These are phyloP conservation scores for Nemotelus pantherinus DNA, from an alignment of 2,888 invertebrate species.

Conservation along the genomic window DNA sequence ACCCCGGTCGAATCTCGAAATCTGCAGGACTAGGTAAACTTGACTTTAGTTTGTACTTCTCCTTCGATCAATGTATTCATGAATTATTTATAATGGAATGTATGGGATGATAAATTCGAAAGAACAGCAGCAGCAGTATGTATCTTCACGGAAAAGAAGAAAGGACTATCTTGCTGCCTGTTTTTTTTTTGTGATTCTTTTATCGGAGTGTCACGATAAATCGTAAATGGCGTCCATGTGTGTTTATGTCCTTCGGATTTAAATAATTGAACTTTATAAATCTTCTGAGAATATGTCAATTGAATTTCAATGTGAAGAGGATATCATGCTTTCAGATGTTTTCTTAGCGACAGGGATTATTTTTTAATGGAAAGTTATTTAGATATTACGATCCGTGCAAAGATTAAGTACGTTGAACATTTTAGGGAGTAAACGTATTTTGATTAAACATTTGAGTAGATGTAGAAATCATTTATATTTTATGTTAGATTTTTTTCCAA, in stretches of 20 bases:
- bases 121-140: background rate
- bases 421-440: too few relatives aligned
- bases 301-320: conserved; percentile 49
- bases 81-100: conserved; percentile 36
- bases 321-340: too few relatives aligned
- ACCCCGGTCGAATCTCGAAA: conserved; percentile 1
- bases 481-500: too few relatives aligned
- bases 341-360: too few relatives aligned
- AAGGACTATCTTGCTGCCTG: background rate
- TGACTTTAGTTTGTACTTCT: conserved; percentile 4
- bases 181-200: conserved; percentile 45
- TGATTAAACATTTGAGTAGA: too few relatives aligned
- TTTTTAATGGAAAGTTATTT: too few relatives aligned
- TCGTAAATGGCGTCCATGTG: conserved; percentile 27
- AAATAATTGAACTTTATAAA: conserved; percentile 17
- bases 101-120: conserved; percentile 15
- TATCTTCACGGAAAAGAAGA: conserved; percentile 14
- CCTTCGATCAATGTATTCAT: conserved; percentile 25
- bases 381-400: too few relatives aligned
- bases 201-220: conserved; percentile 47
- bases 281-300: conserved; percentile 37
- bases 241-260: conserved; percentile 20
- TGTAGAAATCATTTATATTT: too few relatives aligned
- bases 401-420: too few relatives aligned
- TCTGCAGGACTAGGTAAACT: background rate